A percentile compares a stretch with the other conserved stretches of the same genome.
Evolutionary conservation across 2,113 vertebrate genomes (phyloP).

Genomic region (Pitta sordida): DNA sequence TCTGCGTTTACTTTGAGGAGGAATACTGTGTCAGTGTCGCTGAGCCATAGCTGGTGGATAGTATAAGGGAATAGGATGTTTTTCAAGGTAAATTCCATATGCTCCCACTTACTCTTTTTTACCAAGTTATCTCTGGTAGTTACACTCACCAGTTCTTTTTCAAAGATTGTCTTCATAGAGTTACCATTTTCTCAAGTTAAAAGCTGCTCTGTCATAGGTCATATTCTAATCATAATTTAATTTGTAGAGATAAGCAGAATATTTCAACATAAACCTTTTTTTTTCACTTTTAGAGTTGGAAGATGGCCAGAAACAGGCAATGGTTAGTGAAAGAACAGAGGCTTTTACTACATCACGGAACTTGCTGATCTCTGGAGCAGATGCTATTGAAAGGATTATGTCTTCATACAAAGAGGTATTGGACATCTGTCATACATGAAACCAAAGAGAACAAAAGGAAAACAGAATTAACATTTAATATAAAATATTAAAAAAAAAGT

Average conservation of each 20-base stretch:
- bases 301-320: constrained; percentile 86
- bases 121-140: neutral
- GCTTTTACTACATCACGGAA: constrained; percentile 97
- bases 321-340: constrained; percentile 97
- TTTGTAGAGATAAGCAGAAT: neutral
- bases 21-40: neutral
- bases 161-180: neutral
- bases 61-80: neutral
- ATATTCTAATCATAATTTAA: neutral
- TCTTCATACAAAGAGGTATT: constrained; percentile 98
- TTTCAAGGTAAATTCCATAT: neutral
- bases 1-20: neutral
- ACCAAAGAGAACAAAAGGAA: neutral
- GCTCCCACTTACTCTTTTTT: neutral
- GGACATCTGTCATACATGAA: neutral
- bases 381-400: constrained; percentile 98
- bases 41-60: neutral
- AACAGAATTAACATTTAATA: neutral
- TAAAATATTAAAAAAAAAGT: neutral
- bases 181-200: neutral
- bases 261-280: neutral
- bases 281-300: constrained; percentile 78
- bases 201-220: neutral
- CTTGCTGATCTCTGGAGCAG: constrained; percentile 89
- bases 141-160: neutral